Evolutionary conservation across 2,113 vertebrate genomes (phyloP).

Genomic region (Corythoichthys intestinalis): DNA sequence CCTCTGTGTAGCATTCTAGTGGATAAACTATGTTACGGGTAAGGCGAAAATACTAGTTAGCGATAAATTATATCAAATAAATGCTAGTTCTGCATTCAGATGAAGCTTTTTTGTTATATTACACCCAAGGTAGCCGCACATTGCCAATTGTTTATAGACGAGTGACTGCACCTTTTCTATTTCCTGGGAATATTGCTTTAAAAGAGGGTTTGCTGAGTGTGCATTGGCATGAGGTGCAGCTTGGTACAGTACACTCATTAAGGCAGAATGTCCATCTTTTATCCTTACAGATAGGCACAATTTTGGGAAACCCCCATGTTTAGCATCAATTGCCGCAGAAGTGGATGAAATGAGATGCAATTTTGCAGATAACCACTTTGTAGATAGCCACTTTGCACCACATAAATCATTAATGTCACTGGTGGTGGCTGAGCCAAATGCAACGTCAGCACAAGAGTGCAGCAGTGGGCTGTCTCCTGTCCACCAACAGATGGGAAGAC

Average conservation of each 20-base stretch:
- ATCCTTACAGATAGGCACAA: neutral
- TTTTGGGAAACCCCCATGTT: conserved; percentile 2
- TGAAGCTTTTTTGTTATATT: neutral
- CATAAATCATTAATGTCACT: conserved; percentile 35
- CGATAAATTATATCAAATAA: neutral
- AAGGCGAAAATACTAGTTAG: no score
- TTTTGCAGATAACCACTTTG: neutral
- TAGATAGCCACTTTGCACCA: conserved; percentile 25
- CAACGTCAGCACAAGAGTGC: conserved; percentile 53
- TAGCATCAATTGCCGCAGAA: conserved; percentile 6
- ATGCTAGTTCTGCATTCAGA: neutral
- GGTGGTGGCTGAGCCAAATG: conserved; percentile 37
- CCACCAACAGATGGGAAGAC: neutral
- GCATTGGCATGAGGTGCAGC: neutral
- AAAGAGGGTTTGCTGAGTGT: neutral
- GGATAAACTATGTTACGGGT: no score
- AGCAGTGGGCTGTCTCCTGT: conserved; percentile 3
- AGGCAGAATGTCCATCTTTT: conserved; percentile 4
- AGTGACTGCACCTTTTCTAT: neutral
- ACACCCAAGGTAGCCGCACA: neutral
- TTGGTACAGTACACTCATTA: neutral
- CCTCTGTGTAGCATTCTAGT: no score
- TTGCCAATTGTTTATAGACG: neutral
- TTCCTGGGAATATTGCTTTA: neutral
- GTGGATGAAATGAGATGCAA: neutral